Conservation (phyloP, 2,113 vertebrate species). For the Toxotes jaculatrix region DNA sequence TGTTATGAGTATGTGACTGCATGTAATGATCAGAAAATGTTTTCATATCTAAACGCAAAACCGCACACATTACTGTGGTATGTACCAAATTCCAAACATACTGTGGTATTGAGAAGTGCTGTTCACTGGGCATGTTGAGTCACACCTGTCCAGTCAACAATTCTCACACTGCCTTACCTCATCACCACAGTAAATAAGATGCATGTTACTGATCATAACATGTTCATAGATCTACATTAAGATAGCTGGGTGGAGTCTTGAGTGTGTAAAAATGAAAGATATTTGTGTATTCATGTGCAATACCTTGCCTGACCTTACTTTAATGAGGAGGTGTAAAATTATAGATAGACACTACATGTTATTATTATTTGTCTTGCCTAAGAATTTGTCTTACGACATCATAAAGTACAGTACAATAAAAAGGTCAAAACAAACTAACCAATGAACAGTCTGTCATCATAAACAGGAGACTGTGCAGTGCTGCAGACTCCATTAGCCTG, state of each 20-base stretch:
- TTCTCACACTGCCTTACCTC: neutral
- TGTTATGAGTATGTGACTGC: neutral
- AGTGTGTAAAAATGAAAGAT: neutral
- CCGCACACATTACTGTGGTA: neutral
- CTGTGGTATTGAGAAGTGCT: neutral
- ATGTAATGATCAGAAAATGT: neutral
- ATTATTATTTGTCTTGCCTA: neutral
- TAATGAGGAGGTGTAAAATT: constrained; percentile 4
- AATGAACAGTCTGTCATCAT: constrained; percentile 11
- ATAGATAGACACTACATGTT: neutral
- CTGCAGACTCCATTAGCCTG: constrained; percentile 19
- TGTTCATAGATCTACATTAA: neutral
- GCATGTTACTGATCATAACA: neutral
- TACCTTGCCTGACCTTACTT: neutral
- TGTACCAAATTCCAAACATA: neutral
- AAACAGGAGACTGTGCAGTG: neutral
- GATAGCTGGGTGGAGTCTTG: neutral
- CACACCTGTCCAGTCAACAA: constrained; percentile 26
- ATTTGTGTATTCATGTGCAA: constrained; percentile 13
- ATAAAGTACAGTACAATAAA: neutral
- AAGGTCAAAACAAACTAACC: constrained; percentile 9
- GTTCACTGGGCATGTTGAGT: constrained; percentile 5
- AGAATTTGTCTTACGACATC: neutral
- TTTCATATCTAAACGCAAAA: neutral
- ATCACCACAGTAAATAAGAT: neutral